These are phyloP conservation scores for Adelphocoris suturalis DNA, from an alignment of 2,888 invertebrate species.

Conservation along the genomic window DNA sequence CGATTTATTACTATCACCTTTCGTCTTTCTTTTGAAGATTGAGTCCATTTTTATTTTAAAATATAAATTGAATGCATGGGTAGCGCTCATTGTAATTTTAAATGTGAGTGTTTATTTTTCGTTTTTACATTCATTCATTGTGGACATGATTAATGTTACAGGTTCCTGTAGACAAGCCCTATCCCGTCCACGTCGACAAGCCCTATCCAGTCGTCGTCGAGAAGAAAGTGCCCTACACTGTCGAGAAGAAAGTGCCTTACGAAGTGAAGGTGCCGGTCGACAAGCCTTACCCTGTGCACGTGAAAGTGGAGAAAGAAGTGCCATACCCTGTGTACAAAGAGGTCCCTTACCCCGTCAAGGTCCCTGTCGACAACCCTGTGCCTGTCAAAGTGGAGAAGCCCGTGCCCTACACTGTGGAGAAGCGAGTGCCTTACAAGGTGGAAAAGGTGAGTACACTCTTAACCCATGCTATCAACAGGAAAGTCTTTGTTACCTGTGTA, in stretches of 20 bases:
- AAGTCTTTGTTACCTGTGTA: too few relatives aligned
- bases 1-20: too few relatives aligned
- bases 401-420: slow-evolving; percentile 71
- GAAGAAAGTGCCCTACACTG: slow-evolving; percentile 81
- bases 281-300: slow-evolving; percentile 73
- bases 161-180: slow-evolving; percentile 72
- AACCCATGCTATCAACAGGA: too few relatives aligned
- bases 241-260: slow-evolving; percentile 80
- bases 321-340: slow-evolving; percentile 73
- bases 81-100: too few relatives aligned
- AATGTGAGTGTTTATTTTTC: too few relatives aligned
- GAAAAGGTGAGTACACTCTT: slow-evolving; percentile 62
- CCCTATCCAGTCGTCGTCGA: slow-evolving; percentile 88
- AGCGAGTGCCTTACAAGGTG: slow-evolving; percentile 72
- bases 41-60: too few relatives aligned
- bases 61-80: too few relatives aligned
- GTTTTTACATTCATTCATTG: too few relatives aligned
- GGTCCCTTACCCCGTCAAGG: slow-evolving; percentile 80
- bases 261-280: slow-evolving; percentile 73
- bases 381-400: slow-evolving; percentile 70
- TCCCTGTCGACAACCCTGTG: slow-evolving; percentile 79
- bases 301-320: slow-evolving; percentile 72
- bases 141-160: not conserved
- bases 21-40: too few relatives aligned
- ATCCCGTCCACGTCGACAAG: slow-evolving; percentile 72